Base-by-base conservation (phyloP, 2,113 vertebrate genomes). In the Oceanites oceanicus region DNA sequence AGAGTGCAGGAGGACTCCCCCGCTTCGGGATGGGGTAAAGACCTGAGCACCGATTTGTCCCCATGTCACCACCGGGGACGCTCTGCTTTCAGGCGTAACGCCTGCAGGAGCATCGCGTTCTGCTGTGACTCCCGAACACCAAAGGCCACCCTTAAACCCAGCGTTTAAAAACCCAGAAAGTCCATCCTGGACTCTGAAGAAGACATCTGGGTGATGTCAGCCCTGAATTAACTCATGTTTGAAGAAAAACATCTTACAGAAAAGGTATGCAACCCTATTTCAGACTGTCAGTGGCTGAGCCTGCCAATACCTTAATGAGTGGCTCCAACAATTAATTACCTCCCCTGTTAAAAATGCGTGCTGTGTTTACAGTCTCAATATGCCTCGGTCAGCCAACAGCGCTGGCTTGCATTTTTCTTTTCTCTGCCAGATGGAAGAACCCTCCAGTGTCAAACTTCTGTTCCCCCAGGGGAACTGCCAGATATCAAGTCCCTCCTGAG, bases 11-110 rank as follows among this genome's bases (percentile, higher is more conserved):
- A 67, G 63, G 27, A 18, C 23, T 75, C 27, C 47, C 7, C 71
- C 14, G 0, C 42, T 22, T 8, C 2, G 36, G 22, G 50, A 22
- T 20, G 61, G 40, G 47, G 21, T 17, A 11, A 44, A 21, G 58
- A 25, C 11, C 42, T 7, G 20, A 40, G 63, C 13, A 5, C 8
- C 3, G 21, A 2, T 40, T 34, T 63, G 22, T 17, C 65, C n/a
- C 8, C 45, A 3, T 2, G 20, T 10, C 44, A 10, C 15, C 34
- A 0, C 34, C 8, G 44, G 25, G 82, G 58, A 44, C 2, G 0
- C 47, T 16, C 66, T 3, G 13, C 68, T 84, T 53, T 5, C 65
- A 36, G 70, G 25, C 23, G 2, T 19, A 29, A 34, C 3, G 15
- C 45, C 55, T n/a, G 32, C 21, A 19, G 81, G 34, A 30, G 20